These are phyloP conservation scores for Rallus limicola DNA, from an alignment of 2,113 vertebrate genomes.

Conservation along the genomic window DNA sequence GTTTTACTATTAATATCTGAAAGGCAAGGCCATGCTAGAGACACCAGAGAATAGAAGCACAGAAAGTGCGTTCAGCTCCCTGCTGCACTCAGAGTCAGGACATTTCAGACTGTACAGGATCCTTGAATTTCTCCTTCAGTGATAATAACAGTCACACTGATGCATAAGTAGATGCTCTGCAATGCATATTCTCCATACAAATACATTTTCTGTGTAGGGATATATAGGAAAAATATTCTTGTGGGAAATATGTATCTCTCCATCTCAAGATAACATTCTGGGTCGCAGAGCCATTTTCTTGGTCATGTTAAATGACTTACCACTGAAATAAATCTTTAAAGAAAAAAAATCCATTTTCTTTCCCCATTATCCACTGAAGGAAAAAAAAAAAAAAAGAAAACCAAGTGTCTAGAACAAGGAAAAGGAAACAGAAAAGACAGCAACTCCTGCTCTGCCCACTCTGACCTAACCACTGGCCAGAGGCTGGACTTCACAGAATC, in stretches of 20 bases:
- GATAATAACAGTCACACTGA: neutral
- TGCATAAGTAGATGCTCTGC: neutral
- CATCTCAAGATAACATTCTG: neutral
- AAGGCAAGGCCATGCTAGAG: neutral
- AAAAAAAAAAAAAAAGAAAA: neutral
- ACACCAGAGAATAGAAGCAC: neutral
- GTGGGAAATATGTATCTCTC: neutral
- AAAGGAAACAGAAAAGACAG: neutral
- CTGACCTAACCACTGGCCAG: neutral
- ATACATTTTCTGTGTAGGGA: neutral
- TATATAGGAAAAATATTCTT: neutral
- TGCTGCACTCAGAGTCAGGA: neutral
- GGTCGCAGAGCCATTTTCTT: neutral
- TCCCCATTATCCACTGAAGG: neutral
- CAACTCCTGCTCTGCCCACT: neutral
- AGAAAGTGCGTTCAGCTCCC: neutral
- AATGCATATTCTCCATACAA: neutral
- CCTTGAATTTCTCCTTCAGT: neutral
- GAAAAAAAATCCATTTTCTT: neutral
- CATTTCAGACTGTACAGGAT: neutral
- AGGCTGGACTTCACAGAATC: neutral
- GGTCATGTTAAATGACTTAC: neutral
- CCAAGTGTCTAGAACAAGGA: neutral
- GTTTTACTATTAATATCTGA: neutral
- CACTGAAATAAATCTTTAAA: neutral